Evolutionary conservation across 1,140 invertebrate species (phyloP).

Genomic region (Gerris buenoi): DNA sequence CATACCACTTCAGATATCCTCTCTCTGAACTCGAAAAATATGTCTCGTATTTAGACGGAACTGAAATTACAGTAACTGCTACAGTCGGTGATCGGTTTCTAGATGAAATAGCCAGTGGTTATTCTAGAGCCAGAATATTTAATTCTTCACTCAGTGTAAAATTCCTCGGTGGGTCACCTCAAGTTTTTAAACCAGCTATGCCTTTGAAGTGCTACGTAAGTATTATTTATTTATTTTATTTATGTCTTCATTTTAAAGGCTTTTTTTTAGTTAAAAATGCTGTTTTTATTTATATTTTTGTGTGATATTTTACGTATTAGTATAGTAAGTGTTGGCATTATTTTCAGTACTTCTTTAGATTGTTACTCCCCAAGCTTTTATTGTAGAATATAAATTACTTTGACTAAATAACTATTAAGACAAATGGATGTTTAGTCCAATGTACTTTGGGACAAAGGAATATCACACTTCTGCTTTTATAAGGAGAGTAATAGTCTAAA

Average conservation of each 20-base stretch:
- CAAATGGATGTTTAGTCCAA: too few relatives aligned
- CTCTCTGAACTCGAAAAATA: constrained; percentile 57
- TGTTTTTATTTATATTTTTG: constrained; percentile 12
- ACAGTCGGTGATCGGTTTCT: constrained; percentile 80
- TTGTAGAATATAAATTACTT: too few relatives aligned
- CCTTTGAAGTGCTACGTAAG: constrained; percentile 63
- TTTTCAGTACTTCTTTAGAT: too few relatives aligned
- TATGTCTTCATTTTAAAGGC: constrained; percentile 13
- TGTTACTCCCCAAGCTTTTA: too few relatives aligned
- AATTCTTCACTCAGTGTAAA: constrained; percentile 65
- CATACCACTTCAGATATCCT: constrained; percentile 68
- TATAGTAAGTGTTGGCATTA: neutral
- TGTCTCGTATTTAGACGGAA: constrained; percentile 49
- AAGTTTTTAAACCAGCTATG: constrained; percentile 89
- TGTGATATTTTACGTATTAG: neutral
- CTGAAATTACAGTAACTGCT: constrained; percentile 74
- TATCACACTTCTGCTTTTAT: too few relatives aligned
- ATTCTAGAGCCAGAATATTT: constrained; percentile 70
- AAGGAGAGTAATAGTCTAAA: too few relatives aligned
- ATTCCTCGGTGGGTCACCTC: constrained; percentile 75
- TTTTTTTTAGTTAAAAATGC: constrained; percentile 9
- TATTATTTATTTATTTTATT: constrained; percentile 19
- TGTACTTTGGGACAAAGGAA: too few relatives aligned
- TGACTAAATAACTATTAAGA: too few relatives aligned
- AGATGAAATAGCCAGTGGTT: constrained; percentile 72